Evolutionary conservation across 2,888 invertebrate genomes (phyloP).

Genomic region (Tetragonisca angustula): DNA sequence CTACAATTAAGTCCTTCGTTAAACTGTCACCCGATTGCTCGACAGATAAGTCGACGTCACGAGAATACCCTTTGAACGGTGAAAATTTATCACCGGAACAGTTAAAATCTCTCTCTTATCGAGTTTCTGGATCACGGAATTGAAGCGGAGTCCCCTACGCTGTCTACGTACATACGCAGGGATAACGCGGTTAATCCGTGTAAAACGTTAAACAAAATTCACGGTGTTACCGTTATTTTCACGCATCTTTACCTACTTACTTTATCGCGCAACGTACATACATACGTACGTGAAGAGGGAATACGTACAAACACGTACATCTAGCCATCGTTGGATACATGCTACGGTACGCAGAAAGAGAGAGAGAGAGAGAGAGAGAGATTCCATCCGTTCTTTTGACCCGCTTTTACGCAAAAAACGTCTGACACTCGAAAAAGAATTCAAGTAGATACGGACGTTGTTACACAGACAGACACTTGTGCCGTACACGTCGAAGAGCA

Average conservation of each 20-base stretch:
- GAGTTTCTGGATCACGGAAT: slow-evolving; percentile 21
- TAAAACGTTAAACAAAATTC: slow-evolving; percentile 25
- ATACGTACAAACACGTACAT: too few species aligned
- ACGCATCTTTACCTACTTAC: too few species aligned
- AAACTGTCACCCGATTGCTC: slow-evolving; percentile 54
- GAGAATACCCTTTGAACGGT: slow-evolving; percentile 11
- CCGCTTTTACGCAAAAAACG: slow-evolving; percentile 38
- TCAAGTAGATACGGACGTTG: slow-evolving; percentile 56
- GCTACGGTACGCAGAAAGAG: slow-evolving; percentile 18
- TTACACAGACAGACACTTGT: slow-evolving; percentile 38
- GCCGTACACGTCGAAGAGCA: background rate
- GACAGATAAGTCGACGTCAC: slow-evolving; percentile 49
- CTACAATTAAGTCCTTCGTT: slow-evolving; percentile 61
- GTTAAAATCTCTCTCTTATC: slow-evolving; percentile 45
- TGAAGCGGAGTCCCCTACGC: background rate
- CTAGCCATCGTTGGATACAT: background rate
- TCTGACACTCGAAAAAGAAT: slow-evolving; percentile 50
- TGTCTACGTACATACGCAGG: background rate
- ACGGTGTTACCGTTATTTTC: background rate
- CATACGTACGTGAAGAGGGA: background rate
- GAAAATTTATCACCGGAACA: slow-evolving; percentile 53
- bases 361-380: slow-evolving; percentile 15
- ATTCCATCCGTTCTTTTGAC: slow-evolving; percentile 41
- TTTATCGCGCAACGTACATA: too few species aligned
- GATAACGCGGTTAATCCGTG: background rate